Base-by-base conservation (phyloP, 2,888 invertebrate species). In the Acanthoscelides obtectus region DNA sequence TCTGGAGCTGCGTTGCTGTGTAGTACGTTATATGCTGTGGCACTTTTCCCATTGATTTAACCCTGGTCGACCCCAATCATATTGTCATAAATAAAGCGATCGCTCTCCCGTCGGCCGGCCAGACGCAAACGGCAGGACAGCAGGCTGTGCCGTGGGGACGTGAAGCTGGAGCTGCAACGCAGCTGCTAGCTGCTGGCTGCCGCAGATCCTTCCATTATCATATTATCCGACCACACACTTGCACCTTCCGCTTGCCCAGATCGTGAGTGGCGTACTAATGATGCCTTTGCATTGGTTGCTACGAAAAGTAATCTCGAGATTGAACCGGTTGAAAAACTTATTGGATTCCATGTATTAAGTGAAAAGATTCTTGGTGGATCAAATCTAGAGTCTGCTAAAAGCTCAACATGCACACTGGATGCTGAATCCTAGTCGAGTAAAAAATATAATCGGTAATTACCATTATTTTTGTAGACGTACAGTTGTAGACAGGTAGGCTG, bases 11-110 rank as follows among this genome's bases (percentile, higher is more conserved):
- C n/a, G n/a, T n/a, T n/a, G n/a, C n/a, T n/a, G n/a, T n/a, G n/a
- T n/a, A n/a, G n/a, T n/a, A n/a, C n/a, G n/a, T n/a, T n/a, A n/a
- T n/a, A n/a, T n/a, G n/a, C n/a, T n/a, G n/a, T n/a, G n/a, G n/a
- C n/a, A n/a, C n/a, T n/a, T n/a, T 75, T 75, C 75, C 78, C 80
- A 80, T 80, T 79, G 79, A 80, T 80, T 80, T 79, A 80, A 79
- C 79, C 79, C 78, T 75, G 76, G 72, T 73, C 79, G 79, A 79
- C 79, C 79, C 79, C 79, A 78, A 79, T 79, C 78, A 79, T 77
- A 78, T 75, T 74, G 76, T 78, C 78, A 75, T 79, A 79, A 79
- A 79, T 79, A 79, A 78, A 75, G 73, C 76, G 78, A 78, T 79
- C 77, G 78, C 77, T 71, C 75, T 72, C 70, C 64, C n/a, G n/a